Percentiles rank a stretch among this genome's conserved stretches.
phyloP scores from a whole-genome alignment of 1,140 invertebrate species.

The Lucilia cuprina region DNA sequence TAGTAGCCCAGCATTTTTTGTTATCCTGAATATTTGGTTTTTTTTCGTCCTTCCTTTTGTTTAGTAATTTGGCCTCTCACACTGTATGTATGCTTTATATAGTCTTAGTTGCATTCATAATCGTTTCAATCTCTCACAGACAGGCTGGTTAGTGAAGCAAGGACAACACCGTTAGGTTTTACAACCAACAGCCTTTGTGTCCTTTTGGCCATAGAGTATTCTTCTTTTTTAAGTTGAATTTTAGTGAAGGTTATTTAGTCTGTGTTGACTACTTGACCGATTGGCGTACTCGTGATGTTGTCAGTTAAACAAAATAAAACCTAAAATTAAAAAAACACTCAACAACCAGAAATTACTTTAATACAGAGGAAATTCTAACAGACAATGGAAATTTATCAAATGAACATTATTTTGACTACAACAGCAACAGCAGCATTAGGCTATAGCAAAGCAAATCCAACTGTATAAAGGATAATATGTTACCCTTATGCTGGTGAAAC shows the following conservation, averaged over 20 bases:
- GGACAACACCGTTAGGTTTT: not conserved
- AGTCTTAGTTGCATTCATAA: conserved; percentile 25
- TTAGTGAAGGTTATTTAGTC: conserved; percentile 14
- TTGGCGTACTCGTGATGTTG: conserved; percentile 13
- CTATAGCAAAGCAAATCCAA: too few species aligned
- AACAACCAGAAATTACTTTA: not conserved
- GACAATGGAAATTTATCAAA: conserved; percentile 1
- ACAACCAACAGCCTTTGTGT: not conserved
- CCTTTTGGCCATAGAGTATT: not conserved
- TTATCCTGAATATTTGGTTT: not conserved
- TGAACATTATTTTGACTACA: not conserved
- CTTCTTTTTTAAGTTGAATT: not conserved
- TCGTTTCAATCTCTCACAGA: conserved; percentile 29
- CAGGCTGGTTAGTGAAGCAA: conserved; percentile 20
- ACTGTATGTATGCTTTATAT: not conserved
- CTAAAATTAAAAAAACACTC: not conserved
- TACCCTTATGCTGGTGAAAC: not conserved
- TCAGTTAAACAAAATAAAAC: not conserved
- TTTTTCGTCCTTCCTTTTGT: not conserved
- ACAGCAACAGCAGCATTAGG: too few species aligned
- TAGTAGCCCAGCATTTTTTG: not conserved
- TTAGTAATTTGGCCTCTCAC: not conserved
- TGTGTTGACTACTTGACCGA: conserved; percentile 14
- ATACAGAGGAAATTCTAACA: not conserved
- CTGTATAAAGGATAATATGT: not conserved